These are phyloP conservation scores for Amia ocellicauda DNA, from an alignment of 2,113 vertebrate species.

Conservation along the genomic window DNA sequence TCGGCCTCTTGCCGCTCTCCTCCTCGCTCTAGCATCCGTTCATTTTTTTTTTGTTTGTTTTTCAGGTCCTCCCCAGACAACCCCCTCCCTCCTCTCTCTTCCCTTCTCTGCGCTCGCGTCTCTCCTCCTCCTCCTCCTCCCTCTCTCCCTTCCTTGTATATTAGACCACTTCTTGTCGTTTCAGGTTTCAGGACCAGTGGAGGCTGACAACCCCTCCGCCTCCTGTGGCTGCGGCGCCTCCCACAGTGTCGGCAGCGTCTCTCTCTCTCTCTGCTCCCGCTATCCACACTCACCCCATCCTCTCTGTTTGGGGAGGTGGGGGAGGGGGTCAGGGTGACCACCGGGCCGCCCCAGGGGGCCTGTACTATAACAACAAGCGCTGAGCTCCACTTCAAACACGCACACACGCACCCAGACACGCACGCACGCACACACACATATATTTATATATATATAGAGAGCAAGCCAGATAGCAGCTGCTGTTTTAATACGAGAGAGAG, in stretches of 20 bases:
- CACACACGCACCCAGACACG: constrained; percentile 1
- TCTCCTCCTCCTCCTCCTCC: constrained; percentile 21
- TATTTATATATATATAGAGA: constrained; percentile 55
- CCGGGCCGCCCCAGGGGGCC: constrained; percentile 62
- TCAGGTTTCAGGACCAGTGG: constrained; percentile 82
- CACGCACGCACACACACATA: constrained; percentile 30
- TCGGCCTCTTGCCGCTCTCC: background rate
- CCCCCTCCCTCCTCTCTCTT: background rate
- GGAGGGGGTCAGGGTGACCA: constrained; percentile 70
- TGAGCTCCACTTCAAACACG: constrained; percentile 49
- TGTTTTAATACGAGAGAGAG: constrained; percentile 51
- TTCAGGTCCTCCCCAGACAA: constrained; percentile 4
- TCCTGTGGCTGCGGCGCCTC: constrained; percentile 71
- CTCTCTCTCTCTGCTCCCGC: constrained; percentile 74
- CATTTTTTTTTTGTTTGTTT: constrained; percentile 8
- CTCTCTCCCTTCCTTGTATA: constrained; percentile 62
- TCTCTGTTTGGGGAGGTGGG: constrained; percentile 71
- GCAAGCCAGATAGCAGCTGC: constrained; percentile 44
- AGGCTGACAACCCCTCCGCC: constrained; percentile 71
- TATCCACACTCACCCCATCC: constrained; percentile 77
- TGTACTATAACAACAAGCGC: constrained; percentile 77
- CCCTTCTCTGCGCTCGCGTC: background rate
- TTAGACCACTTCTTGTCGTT: constrained; percentile 82
- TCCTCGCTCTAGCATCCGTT: background rate
- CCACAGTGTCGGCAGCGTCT: constrained; percentile 72